Conservation (phyloP, 1,140 invertebrate genomes). For the Parapsyche elsis region DNA sequence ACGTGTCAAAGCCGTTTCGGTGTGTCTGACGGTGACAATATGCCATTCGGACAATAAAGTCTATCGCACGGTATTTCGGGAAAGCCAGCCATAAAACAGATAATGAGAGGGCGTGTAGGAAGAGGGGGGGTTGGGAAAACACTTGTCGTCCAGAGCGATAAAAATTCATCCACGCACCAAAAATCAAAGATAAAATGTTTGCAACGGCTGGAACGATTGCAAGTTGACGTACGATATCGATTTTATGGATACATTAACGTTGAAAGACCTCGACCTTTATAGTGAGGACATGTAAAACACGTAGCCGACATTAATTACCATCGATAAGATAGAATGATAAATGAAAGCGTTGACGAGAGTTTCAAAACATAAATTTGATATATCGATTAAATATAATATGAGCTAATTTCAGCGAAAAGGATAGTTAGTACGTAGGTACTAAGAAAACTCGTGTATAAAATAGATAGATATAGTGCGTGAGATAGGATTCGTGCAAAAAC, state of each 20-base stretch:
- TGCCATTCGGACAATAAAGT: conserved; percentile 3
- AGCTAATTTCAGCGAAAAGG: no score
- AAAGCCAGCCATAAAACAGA: not conserved
- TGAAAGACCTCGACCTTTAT: not conserved
- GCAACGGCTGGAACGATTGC: no score
- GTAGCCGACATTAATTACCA: not conserved
- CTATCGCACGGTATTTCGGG: not conserved
- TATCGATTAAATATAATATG: no score
- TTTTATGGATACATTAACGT: not conserved
- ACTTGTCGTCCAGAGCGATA: no score
- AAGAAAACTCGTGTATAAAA: no score
- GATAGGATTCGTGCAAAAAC: conserved; percentile 35
- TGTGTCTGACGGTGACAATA: conserved; percentile 16
- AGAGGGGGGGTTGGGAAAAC: no score
- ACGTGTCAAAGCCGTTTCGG: conserved; percentile 27
- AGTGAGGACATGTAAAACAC: not conserved
- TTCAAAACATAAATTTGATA: no score
- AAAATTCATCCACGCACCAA: no score
- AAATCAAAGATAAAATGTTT: no score
- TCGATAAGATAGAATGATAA: no score
- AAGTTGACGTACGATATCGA: not conserved
- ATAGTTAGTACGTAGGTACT: no score
- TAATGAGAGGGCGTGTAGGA: not conserved
- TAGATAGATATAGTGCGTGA: conserved; percentile 24
- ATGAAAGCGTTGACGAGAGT: no score